A percentile compares a stretch with the other conserved stretches of the same genome.
These are phyloP conservation scores for Eucidaris tribuloides DNA, from an alignment of 35 echinoderm and acorn worm species.

Conservation along the genomic window DNA sequence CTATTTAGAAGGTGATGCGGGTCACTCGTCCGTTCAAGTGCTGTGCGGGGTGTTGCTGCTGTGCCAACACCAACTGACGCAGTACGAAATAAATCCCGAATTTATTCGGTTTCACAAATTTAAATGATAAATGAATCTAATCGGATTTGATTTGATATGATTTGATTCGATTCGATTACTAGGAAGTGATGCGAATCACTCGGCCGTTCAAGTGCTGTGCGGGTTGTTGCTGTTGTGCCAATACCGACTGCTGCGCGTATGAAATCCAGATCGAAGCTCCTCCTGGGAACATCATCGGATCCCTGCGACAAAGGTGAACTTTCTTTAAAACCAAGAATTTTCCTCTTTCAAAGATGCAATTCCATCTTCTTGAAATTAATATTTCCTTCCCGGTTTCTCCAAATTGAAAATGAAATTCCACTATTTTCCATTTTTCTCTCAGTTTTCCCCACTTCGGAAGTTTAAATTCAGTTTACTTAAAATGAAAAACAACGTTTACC, in stretches of 20 bases:
- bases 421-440: too few relatives aligned
- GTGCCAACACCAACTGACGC: not conserved
- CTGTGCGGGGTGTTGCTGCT: slow-evolving; percentile 61
- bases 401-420: too few relatives aligned
- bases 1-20: slow-evolving; percentile 72
- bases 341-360: too few relatives aligned
- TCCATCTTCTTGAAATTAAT: too few relatives aligned
- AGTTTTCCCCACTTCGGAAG: too few relatives aligned
- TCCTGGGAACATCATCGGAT: slow-evolving; percentile 59
- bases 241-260: slow-evolving; percentile 39
- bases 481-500: too few relatives aligned
- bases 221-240: slow-evolving; percentile 83
- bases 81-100: not conserved
- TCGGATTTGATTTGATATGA: not conserved
- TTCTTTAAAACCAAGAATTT: too few relatives aligned
- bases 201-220: slow-evolving; percentile 85
- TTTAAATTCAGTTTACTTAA: too few relatives aligned
- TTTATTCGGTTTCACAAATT: not conserved
- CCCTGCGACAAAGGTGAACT: slow-evolving; percentile 41
- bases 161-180: not conserved
- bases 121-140: not conserved
- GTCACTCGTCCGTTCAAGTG: slow-evolving; percentile 71
- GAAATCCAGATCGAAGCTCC: slow-evolving; percentile 66
- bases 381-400: too few relatives aligned
- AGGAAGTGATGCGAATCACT: slow-evolving; percentile 74